phyloP scores from a whole-genome alignment of 2,888 invertebrate species.

The Eudemis profundana region DNA sequence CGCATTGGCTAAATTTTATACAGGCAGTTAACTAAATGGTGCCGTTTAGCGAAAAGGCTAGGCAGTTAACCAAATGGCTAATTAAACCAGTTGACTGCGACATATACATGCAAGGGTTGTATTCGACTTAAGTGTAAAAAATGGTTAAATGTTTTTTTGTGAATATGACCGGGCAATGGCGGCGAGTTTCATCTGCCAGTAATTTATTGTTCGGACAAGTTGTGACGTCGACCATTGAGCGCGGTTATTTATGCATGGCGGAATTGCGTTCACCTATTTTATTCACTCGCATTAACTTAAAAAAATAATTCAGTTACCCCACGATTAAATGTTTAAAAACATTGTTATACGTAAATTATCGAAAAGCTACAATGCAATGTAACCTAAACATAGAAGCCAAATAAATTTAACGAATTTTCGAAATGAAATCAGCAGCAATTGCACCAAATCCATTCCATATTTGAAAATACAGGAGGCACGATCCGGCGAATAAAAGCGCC shows the following conservation, averaged over 20 bases:
- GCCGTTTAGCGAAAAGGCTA: no score
- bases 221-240: slow-evolving; percentile 62
- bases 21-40: no score
- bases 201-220: slow-evolving; percentile 65
- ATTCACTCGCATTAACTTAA: slow-evolving; percentile 49
- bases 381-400: no score
- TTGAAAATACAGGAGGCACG: slow-evolving; percentile 25
- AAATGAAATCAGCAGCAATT: neutral
- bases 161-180: slow-evolving; percentile 52
- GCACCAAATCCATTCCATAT: slow-evolving; percentile 14
- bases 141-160: slow-evolving; percentile 51
- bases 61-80: no score
- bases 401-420: no score
- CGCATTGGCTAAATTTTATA: no score
- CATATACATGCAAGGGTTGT: neutral
- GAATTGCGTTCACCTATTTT: slow-evolving; percentile 54
- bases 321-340: neutral
- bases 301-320: slow-evolving; percentile 20
- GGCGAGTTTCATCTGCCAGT: slow-evolving; percentile 64
- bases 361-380: neutral
- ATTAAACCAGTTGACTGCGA: no score
- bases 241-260: slow-evolving; percentile 60
- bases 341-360: neutral
- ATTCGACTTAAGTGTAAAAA: neutral
- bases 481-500: slow-evolving; percentile 16